A percentile compares a stretch with the other conserved stretches of the same genome.
These are phyloP conservation scores for Hormaphis cornu DNA, from an alignment of 1,140 invertebrate species.

Conservation along the genomic window DNA sequence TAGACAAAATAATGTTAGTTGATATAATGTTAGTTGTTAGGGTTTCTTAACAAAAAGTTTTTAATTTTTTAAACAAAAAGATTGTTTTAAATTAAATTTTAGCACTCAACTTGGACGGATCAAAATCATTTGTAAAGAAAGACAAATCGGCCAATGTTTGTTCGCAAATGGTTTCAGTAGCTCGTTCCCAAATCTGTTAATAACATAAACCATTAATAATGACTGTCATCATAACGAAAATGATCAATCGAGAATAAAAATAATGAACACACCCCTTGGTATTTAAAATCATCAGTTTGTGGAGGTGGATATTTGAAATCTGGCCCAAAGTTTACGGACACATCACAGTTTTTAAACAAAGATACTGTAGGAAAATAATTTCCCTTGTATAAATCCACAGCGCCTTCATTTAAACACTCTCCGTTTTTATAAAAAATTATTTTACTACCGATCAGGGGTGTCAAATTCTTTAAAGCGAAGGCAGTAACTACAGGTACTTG, in stretches of 20 bases:
- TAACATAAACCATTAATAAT: background rate
- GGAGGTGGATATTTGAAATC: constrained; percentile 77
- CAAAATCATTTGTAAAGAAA: constrained; percentile 87
- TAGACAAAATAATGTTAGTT: too few relatives aligned
- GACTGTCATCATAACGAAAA: constrained; percentile 30
- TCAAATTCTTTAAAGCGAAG: constrained; percentile 71
- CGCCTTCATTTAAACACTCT: constrained; percentile 72
- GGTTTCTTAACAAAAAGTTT: too few relatives aligned
- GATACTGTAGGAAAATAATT: constrained; percentile 90
- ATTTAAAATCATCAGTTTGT: constrained; percentile 48
- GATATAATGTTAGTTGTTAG: too few relatives aligned
- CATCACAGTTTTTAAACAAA: constrained; percentile 79
- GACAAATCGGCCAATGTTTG: constrained; percentile 83
- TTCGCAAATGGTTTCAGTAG: constrained; percentile 80
- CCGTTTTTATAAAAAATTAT: constrained; percentile 94
- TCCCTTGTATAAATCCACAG: constrained; percentile 74
- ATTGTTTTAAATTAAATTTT: too few relatives aligned
- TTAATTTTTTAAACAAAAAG: too few relatives aligned
- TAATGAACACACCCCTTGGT: constrained; percentile 59
- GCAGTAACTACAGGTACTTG: constrained; percentile 86
- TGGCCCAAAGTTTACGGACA: constrained; percentile 93
- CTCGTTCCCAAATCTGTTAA: constrained; percentile 76
- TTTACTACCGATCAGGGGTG: constrained; percentile 63
- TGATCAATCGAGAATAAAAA: background rate
- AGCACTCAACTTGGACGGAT: constrained; percentile 59